A percentile compares a stretch with the other conserved stretches of the same genome.
These are phyloP conservation scores for Montipora capricornis DNA, from an alignment of 64 coral and sea anemone genomes.

Conservation along the genomic window DNA sequence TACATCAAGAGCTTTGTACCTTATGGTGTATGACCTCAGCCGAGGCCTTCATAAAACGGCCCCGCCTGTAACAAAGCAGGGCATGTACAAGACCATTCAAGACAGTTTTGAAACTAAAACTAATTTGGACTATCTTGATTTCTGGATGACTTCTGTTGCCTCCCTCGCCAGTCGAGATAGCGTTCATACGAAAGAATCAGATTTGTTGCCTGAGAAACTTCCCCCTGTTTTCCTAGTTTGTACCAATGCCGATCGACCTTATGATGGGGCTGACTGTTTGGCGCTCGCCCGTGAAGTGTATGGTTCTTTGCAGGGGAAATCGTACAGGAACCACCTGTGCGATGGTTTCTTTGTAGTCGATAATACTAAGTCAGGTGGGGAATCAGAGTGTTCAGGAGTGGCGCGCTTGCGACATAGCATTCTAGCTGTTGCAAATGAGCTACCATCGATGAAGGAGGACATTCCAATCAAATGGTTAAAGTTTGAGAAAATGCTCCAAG, in stretches of 20 bases:
- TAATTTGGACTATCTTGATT: too few species aligned
- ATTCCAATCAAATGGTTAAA: conserved; percentile 30
- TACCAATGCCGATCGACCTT: too few species aligned
- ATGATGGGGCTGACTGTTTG: too few species aligned
- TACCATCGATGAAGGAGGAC: conserved; percentile 25
- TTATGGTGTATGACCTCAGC: too few species aligned
- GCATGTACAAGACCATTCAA: background rate
- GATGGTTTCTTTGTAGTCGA: conserved; percentile 11
- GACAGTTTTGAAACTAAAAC: background rate
- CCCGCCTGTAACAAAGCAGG: too few species aligned
- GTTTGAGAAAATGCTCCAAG: conserved; percentile 12
- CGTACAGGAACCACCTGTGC: background rate
- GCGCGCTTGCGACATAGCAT: background rate
- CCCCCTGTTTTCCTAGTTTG: background rate
- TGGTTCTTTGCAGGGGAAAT: background rate
- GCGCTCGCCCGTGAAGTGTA: too few species aligned
- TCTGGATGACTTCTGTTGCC: too few species aligned
- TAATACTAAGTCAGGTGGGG: conserved; percentile 10
- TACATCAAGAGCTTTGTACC: too few species aligned
- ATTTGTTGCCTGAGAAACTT: background rate
- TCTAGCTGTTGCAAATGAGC: conserved; percentile 10
- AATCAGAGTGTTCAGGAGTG: conserved; percentile 26
- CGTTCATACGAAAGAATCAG: too few species aligned
- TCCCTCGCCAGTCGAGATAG: too few species aligned
- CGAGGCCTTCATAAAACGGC: too few species aligned